Evolutionary conservation across 2,888 invertebrate species (phyloP), one percentile per base, ranked within the genome.

Genomic region (Xestia sexstrigata): DNA sequence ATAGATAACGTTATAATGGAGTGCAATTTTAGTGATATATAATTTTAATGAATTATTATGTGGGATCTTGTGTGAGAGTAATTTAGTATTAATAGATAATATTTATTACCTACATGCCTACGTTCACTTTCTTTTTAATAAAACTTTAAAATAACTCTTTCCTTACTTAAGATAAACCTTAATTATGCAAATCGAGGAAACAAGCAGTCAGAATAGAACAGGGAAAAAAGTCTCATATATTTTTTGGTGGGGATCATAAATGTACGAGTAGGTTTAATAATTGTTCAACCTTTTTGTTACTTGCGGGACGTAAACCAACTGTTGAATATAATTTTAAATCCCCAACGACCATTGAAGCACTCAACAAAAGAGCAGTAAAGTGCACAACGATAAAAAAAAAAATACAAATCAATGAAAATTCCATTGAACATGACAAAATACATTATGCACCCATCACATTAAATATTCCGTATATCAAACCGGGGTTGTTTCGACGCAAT

Each of bases 381-480:
- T 82, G 79, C 68, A 30, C 66, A 82, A 49, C 66, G 58, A 62
- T 30, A 74, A 68, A 76, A 81, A 82, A 80, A 63, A 70, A 39
- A 23, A 26, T 42, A 81, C 58, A 78, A 81, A 87, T 83, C 80
- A 87, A 81, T 86, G 74, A 79, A 84, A 86, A 87, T 83, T 71
- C 80, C 84, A 82, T 89, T 81, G 85, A 82, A 89, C 84, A 87
- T 76, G 82, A 82, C 82, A 78, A 83, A 79, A 89, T 88, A 90
- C 86, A 90, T 89, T 90, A 92, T 91, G 91, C 91, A 91, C 89
- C 92, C 91, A 90, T 82, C 90, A 91, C 87, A 94, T 95, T 92
- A 93, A 89, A 91, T 92, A 96, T 96, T 94, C 96, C 92, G 89
- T 94, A 86, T 95, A 92, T 91, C 89, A 91, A 85, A 83, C 89